These are phyloP conservation scores for Alexandromys fortis DNA, from an alignment of 2,113 vertebrate genomes.

Conservation along the genomic window DNA sequence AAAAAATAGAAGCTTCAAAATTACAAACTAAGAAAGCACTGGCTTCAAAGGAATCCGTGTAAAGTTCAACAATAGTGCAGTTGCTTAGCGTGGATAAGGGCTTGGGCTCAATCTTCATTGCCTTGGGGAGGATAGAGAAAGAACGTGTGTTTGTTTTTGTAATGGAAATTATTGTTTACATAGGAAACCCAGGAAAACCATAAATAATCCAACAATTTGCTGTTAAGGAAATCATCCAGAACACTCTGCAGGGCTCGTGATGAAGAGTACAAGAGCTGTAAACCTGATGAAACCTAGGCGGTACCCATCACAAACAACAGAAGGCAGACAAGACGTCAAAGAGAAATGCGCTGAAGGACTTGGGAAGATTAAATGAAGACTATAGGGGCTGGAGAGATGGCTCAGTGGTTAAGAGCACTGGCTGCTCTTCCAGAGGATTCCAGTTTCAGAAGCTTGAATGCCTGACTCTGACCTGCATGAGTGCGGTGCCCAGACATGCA, in stretches of 20 bases:
- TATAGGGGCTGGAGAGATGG: neutral
- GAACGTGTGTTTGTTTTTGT: slow-evolving; percentile 12
- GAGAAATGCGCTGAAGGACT: neutral
- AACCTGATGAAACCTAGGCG: neutral
- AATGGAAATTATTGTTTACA: neutral
- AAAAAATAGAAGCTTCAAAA: neutral
- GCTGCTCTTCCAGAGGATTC: neutral
- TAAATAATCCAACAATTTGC: slow-evolving; percentile 23
- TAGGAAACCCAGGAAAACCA: slow-evolving; percentile 29
- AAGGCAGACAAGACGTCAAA: neutral
- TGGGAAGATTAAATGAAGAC: neutral
- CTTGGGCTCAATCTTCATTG: neutral
- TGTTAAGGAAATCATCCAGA: neutral
- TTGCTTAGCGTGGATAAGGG: neutral
- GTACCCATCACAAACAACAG: neutral
- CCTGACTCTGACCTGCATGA: neutral
- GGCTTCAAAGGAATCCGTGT: too few species aligned
- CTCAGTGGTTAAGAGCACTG: neutral
- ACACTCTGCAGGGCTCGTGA: neutral
- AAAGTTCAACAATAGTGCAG: too few species aligned
- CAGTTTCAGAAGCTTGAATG: neutral
- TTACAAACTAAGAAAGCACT: neutral
- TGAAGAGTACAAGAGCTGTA: neutral
- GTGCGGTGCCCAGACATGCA: neutral
- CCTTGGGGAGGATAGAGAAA: neutral